phyloP scores from a whole-genome alignment of 2,797 vertebrate species.

The Ispidina picta region DNA sequence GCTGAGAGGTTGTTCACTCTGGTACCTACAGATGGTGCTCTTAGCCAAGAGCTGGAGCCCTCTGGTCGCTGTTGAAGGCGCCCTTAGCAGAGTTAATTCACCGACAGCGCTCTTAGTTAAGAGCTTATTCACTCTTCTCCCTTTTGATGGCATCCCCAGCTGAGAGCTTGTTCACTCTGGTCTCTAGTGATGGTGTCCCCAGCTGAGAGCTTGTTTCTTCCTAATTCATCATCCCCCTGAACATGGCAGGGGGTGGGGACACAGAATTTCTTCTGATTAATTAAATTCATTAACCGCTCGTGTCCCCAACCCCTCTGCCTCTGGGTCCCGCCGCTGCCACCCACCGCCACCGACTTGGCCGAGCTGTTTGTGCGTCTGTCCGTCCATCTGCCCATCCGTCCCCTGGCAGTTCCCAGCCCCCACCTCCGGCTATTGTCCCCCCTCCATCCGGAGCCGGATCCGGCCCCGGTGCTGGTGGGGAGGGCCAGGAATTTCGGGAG shows the following conservation, averaged over 20 bases:
- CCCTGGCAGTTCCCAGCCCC: neutral
- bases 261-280: neutral
- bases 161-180: neutral
- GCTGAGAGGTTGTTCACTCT: neutral
- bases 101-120: no score
- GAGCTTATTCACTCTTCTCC: neutral
- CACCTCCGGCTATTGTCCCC: constrained; percentile 29
- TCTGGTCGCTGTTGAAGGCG: neutral
- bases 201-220: neutral
- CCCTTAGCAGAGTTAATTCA: no score
- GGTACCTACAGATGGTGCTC: neutral
- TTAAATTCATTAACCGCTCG: neutral
- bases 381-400: neutral
- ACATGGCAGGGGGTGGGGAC: rapidly evolving
- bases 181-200: neutral
- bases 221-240: neutral
- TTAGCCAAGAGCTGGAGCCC: no score
- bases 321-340: neutral
- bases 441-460: constrained; percentile 30
- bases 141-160: neutral
- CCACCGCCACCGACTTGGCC: rapidly evolving
- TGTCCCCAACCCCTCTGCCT: neutral
- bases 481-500: neutral
- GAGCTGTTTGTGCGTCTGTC: neutral
- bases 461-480: neutral